Conservation (phyloP, 2,888 invertebrate genomes). For the Pteria penguin region DNA sequence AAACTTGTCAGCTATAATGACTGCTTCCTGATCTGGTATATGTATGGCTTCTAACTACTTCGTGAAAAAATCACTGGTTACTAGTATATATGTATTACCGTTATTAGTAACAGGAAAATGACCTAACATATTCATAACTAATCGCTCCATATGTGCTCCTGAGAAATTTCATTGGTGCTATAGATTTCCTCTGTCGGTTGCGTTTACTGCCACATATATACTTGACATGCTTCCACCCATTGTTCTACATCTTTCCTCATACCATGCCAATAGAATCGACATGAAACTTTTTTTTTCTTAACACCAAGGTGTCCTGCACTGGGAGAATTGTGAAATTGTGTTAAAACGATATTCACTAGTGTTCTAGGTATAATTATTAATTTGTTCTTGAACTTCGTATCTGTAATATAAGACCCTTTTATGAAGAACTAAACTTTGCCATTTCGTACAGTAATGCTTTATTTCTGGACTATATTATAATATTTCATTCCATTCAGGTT, state of each 20-base stretch:
- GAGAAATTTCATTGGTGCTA: not conserved
- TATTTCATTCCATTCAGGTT: not conserved
- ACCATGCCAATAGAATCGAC: too few species aligned
- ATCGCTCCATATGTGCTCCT: not conserved
- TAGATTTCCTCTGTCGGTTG: not conserved
- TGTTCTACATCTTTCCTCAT: not conserved
- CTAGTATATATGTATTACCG: conserved; percentile 9
- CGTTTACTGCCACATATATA: not conserved
- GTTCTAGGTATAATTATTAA: not conserved
- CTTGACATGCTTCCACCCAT: not conserved
- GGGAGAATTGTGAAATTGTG: not conserved
- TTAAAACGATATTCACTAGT: not conserved
- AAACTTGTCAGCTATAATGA: conserved; percentile 47
- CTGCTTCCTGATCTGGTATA: conserved; percentile 40
- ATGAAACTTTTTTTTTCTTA: conserved; percentile 1
- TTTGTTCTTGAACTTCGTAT: not conserved
- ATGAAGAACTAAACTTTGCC: not conserved
- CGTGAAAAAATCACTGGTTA: conserved; percentile 34
- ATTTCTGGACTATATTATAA: not conserved
- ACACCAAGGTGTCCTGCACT: conserved; percentile 16
- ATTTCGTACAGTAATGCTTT: not conserved
- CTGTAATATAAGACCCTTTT: not conserved
- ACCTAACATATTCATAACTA: not conserved
- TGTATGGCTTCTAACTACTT: conserved; percentile 34
- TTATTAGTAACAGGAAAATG: not conserved